A percentile compares a stretch with the other conserved stretches of the same genome.
Conservation (phyloP, 2,113 vertebrate species). For the Sebastes fasciatus region DNA sequence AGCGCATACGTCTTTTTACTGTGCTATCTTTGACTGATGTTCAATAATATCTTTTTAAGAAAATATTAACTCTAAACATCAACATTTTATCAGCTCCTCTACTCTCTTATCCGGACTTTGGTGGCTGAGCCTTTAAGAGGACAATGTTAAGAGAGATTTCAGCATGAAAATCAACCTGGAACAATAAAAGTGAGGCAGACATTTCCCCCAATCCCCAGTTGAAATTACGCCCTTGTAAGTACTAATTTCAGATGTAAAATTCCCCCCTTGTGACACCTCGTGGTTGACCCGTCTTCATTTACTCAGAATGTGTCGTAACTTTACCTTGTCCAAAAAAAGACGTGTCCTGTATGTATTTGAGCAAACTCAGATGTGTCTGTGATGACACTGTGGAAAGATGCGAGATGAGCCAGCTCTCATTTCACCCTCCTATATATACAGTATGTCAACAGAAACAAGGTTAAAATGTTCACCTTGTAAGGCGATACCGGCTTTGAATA, state of each 20-base stretch:
- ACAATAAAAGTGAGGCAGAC: not conserved
- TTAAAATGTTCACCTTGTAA: constrained; percentile 65
- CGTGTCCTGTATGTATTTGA: constrained; percentile 27
- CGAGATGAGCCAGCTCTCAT: constrained; percentile 46
- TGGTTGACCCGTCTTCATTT: not conserved
- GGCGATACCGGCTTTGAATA: constrained; percentile 9
- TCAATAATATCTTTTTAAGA: too few relatives aligned
- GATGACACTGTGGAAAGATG: constrained; percentile 60
- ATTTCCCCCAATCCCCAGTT: not conserved
- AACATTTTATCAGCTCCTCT: not conserved
- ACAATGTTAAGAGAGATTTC: not conserved
- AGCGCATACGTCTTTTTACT: too few relatives aligned
- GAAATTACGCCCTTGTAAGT: not conserved
- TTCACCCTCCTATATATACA: constrained; percentile 33
- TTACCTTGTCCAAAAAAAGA: constrained; percentile 25
- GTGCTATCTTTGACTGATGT: too few relatives aligned
- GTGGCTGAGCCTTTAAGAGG: not conserved
- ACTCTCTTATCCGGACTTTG: not conserved
- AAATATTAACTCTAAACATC: too few relatives aligned
- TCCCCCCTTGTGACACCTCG: not conserved
- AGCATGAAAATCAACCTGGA: not conserved
- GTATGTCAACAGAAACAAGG: constrained; percentile 42
- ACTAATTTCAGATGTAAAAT: not conserved
- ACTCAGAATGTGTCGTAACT: not conserved
- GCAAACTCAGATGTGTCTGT: constrained; percentile 47